phyloP scores from a whole-genome alignment of 1,140 invertebrate species.

The Zaprionus africanus region DNA sequence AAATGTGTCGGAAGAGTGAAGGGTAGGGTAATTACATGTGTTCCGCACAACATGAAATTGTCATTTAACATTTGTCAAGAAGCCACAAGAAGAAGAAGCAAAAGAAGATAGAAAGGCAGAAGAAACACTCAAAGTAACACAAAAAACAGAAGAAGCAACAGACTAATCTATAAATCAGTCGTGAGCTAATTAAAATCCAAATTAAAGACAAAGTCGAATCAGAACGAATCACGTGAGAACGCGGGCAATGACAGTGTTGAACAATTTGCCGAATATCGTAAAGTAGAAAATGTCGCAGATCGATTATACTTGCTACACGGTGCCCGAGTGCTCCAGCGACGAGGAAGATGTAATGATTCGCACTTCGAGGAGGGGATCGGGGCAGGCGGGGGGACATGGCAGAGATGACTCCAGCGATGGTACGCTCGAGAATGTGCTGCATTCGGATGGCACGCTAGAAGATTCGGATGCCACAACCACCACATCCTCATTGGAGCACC shows the following conservation, averaged over 20 bases:
- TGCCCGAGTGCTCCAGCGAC: constrained; percentile 74
- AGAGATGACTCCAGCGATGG: constrained; percentile 52
- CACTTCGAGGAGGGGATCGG: background rate
- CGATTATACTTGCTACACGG: constrained; percentile 80
- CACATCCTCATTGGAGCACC: constrained; percentile 67
- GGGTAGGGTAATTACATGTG: constrained; percentile 52
- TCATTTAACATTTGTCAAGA: constrained; percentile 66
- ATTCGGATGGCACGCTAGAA: constrained; percentile 55
- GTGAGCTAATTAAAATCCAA: constrained; percentile 62
- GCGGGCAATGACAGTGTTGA: constrained; percentile 41
- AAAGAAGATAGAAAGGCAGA: background rate
- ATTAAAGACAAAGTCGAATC: constrained; percentile 25
- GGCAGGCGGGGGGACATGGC: background rate
- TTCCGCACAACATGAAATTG: constrained; percentile 51
- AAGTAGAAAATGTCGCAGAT: constrained; percentile 67
- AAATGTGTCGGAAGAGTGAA: constrained; percentile 36
- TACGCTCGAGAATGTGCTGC: constrained; percentile 61
- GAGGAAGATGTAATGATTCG: constrained; percentile 32
- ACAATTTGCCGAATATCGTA: constrained; percentile 38
- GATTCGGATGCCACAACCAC: constrained; percentile 67
- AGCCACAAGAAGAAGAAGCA: constrained; percentile 5
- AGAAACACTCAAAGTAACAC: constrained; percentile 15
- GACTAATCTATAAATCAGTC: constrained; percentile 27
- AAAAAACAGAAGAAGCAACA: constrained; percentile 7
- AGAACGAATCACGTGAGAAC: constrained; percentile 43